Base-by-base conservation (phyloP, 2,797 vertebrate species). In the Pitangus sulphuratus region DNA sequence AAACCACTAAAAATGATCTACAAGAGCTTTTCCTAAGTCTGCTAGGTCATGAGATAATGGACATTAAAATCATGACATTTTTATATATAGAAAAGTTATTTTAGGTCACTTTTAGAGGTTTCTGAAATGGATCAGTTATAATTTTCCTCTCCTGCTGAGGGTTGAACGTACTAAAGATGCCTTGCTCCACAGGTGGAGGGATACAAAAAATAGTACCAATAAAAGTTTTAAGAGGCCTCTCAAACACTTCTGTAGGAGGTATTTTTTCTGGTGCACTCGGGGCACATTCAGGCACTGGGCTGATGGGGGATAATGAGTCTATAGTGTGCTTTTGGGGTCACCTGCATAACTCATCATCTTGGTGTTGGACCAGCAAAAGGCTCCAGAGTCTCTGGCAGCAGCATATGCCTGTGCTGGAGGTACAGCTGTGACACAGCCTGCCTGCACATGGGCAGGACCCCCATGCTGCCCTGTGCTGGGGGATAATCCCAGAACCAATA, bases 1-100 rank as follows among this genome's bases (percentile, higher is more conserved):
- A 95, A 94, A 93, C 53, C 80, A 89, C 92, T 96, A 96, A 95
- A 96, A 94, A 92, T 94, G 84, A 96, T 90, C 75, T 92, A 95
- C 83, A 87, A 90, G 77, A 91, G 89, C 87, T 97, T 96, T 93
- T 91, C 66, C 95, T 88, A 95, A 95, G 71, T 79, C 81, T 78
- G 91, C 77, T 93, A 89, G 94, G 95, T 94, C 93, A 91, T 69
- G 92, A 94, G 95, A 93, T 96, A 96, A 97, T 89, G 93, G 97
- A 89, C 78, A 89, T 94, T 91, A 94, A 97, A 97, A 97, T 82
- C 1, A 8, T 91, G 95, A 87, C 95, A 85, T 86, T 96, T 94
- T 90, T 96, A 96, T 97, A 89, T 90, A 91, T 65, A 92, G 95
- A 81, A 90, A 93, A 94, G 94, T 93, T 94, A 95, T 96, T 97